A percentile compares a stretch with the other conserved stretches of the same genome.
phyloP scores from a whole-genome alignment of 2,888 invertebrate species.

The Myathropa florea region DNA sequence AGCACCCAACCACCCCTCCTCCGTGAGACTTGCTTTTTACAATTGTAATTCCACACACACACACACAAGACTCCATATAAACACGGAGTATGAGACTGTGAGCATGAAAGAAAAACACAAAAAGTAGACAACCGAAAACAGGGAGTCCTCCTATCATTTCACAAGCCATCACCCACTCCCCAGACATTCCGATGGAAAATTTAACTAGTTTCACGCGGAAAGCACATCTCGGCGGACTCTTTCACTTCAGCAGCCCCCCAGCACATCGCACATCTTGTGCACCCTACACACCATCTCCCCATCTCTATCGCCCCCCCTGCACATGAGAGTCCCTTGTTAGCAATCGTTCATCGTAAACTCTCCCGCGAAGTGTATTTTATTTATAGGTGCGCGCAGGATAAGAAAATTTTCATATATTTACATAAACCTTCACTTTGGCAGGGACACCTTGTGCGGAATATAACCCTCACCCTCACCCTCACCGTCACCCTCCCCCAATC shows the following conservation, averaged over 20 bases:
- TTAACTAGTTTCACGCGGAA: slow-evolving; percentile 27
- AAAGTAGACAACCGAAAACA: background rate
- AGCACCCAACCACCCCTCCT: too few relatives aligned
- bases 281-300: background rate
- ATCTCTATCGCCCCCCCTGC: background rate
- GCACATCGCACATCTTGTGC: too few relatives aligned
- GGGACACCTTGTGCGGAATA: slow-evolving; percentile 6
- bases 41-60: too few relatives aligned
- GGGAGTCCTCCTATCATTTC: background rate
- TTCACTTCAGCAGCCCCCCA: too few relatives aligned
- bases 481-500: too few relatives aligned
- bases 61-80: too few relatives aligned
- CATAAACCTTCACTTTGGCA: slow-evolving; percentile 33
- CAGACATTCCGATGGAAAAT: slow-evolving; percentile 7
- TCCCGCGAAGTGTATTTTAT: slow-evolving; percentile 41
- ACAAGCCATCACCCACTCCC: background rate
- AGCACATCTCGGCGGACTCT: background rate
- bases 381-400: slow-evolving; percentile 51
- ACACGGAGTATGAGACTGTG: too few relatives aligned
- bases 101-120: background rate
- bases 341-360: slow-evolving; percentile 49
- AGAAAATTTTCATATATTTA: slow-evolving; percentile 39
- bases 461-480: background rate
- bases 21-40: too few relatives aligned
- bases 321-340: slow-evolving; percentile 39